Evolutionary conservation across 1,140 invertebrate genomes (phyloP).

Genomic region (Drosophila tani): DNA sequence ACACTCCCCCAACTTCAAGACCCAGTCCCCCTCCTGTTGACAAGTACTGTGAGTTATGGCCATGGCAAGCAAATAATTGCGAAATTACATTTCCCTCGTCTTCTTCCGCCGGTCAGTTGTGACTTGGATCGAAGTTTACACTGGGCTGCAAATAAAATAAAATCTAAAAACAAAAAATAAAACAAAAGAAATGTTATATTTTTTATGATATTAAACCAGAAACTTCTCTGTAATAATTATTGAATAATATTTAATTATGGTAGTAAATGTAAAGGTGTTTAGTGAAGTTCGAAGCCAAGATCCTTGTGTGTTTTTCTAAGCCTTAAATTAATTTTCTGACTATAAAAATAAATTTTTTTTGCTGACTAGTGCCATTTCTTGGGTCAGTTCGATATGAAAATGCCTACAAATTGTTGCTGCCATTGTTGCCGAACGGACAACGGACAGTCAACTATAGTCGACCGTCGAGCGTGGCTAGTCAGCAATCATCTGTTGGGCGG

Average conservation of each 20-base stretch:
- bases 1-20: constrained; percentile 36
- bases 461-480: constrained; percentile 16
- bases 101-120: constrained; percentile 13
- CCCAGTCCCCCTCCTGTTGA: constrained; percentile 24
- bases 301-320: no score
- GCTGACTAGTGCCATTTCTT: constrained; percentile 47
- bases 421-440: constrained; percentile 26
- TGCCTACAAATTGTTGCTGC: constrained; percentile 77
- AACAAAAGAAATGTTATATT: neutral
- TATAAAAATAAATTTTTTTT: neutral
- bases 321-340: no score
- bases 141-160: neutral
- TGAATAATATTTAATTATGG: no score
- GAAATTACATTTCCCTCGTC: constrained; percentile 65
- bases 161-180: neutral
- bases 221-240: no score
- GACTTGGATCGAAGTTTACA: constrained; percentile 35
- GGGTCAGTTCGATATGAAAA: constrained; percentile 77
- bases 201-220: neutral
- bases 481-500: constrained; percentile 22
- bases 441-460: constrained; percentile 48
- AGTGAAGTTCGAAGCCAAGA: no score
- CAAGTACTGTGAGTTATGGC: constrained; percentile 76
- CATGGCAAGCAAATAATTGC: constrained; percentile 80
- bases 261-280: no score